Evolutionary conservation across 2,888 invertebrate species (phyloP).

Genomic region (Hybos culiciformis): DNA sequence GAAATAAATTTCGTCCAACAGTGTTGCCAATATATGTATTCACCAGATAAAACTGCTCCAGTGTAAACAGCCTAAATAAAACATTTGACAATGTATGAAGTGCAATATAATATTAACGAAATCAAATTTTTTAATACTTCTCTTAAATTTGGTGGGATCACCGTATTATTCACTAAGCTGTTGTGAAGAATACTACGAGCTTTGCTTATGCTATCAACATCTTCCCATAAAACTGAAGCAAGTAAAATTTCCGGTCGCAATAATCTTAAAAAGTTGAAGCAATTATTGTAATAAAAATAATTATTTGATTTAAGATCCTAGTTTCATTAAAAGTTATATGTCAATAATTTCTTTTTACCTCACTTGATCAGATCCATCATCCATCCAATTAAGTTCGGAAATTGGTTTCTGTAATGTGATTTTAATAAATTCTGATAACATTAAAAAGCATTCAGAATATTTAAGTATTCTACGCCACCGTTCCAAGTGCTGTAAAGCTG

Average conservation of each 20-base stretch:
- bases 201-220: slow-evolving; percentile 30
- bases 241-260: slow-evolving; percentile 32
- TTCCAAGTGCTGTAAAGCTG: slow-evolving; percentile 31
- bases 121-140: slow-evolving; percentile 22
- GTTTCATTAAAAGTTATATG: neutral
- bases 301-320: neutral
- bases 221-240: slow-evolving; percentile 35
- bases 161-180: slow-evolving; percentile 28
- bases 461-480: slow-evolving; percentile 37
- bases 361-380: slow-evolving; percentile 29
- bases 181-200: slow-evolving; percentile 33
- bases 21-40: slow-evolving; percentile 35
- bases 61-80: slow-evolving; percentile 31
- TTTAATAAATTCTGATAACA: slow-evolving; percentile 35
- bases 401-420: slow-evolving; percentile 30
- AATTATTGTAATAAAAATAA: slow-evolving; percentile 3
- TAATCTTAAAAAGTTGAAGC: slow-evolving; percentile 20
- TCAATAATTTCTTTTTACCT: slow-evolving; percentile 20
- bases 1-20: slow-evolving; percentile 34
- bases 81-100: neutral
- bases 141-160: slow-evolving; percentile 31
- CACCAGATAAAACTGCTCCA: slow-evolving; percentile 35
- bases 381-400: slow-evolving; percentile 30
- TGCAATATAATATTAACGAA: neutral
- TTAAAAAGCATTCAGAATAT: slow-evolving; percentile 35